These are phyloP conservation scores for Streptopelia turtur DNA, from an alignment of 2,797 vertebrate genomes.

Conservation along the genomic window DNA sequence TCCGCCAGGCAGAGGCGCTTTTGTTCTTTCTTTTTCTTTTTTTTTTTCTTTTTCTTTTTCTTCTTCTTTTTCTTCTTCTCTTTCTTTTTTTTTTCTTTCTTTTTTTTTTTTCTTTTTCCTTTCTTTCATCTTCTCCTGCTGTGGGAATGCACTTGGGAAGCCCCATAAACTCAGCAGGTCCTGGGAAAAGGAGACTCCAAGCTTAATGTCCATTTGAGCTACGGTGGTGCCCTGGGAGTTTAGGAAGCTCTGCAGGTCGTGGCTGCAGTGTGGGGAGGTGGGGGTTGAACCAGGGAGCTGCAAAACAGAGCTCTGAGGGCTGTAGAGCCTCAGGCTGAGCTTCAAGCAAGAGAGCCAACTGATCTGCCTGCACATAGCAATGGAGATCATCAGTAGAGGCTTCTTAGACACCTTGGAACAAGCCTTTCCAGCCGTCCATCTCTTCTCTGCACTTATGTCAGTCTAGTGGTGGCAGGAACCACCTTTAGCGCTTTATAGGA, in stretches of 20 bases:
- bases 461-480: background rate
- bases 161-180: background rate
- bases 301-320: background rate
- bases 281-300: background rate
- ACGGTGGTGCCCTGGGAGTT: background rate
- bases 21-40: background rate
- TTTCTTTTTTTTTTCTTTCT: background rate
- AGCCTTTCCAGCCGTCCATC: background rate
- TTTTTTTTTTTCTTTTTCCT: too few relatives aligned
- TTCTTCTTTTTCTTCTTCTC: background rate
- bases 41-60: too few relatives aligned
- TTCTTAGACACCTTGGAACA: background rate
- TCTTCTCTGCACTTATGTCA: background rate
- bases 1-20: background rate
- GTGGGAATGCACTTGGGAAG: background rate
- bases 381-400: background rate
- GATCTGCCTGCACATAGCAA: fast-evolving
- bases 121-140: background rate
- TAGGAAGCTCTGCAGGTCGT: background rate
- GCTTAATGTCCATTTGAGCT: background rate
- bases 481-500: background rate
- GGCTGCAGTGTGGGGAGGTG: background rate
- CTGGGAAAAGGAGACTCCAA: background rate
- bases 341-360: background rate
- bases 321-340: background rate